Base-by-base conservation (phyloP, 64 coral and sea anemone genomes). In the Astreopora myriophthalma region DNA sequence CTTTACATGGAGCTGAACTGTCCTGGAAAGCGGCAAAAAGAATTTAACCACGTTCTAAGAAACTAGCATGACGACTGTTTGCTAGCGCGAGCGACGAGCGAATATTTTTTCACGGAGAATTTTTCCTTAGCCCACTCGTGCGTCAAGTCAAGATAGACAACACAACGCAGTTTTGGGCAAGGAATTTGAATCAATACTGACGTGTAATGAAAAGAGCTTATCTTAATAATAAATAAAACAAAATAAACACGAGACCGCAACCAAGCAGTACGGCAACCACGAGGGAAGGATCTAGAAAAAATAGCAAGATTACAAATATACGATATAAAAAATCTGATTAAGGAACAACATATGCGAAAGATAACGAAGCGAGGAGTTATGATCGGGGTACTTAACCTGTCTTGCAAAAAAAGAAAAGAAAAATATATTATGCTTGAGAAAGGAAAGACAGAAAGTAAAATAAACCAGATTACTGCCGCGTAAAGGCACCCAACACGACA, bases 141-240 rank as follows among this genome's bases (percentile, higher is more conserved):
- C 31, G 70, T 73, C 13, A 73, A 37, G 31, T 14, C 24, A 17
- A 33, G 28, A 71, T 26, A 65, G 31, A 81, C 29, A 61, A 81
- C 57, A 65, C 57, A 83, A 25, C 32, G n/a, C 57, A 83, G 55
- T 65, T 63, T 20, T 37, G 52, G 22, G 28, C 48, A 27, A 19
- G 33, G 48, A 60, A 64, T 64, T 63, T 25, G 9, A 83, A 11
- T 33, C 79, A 52, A 52, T 65, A 64, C 70, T 73, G 70, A 73
- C 55, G 79, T 37, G 27, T 55, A 60, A 80, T 63, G 57, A 82
- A 62, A 82, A 64, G 52, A 82, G 79, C 79, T 82, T 63, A 82
- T 63, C 52, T 62, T 63, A 24, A 64, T 25, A 64, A 64, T 64
- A 36, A 24, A 35, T 73, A 60, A 65, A 36, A 37, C 22, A 64